These are phyloP conservation scores for Notolepis coatsorum DNA, from an alignment of 2,797 vertebrate genomes.

Conservation along the genomic window DNA sequence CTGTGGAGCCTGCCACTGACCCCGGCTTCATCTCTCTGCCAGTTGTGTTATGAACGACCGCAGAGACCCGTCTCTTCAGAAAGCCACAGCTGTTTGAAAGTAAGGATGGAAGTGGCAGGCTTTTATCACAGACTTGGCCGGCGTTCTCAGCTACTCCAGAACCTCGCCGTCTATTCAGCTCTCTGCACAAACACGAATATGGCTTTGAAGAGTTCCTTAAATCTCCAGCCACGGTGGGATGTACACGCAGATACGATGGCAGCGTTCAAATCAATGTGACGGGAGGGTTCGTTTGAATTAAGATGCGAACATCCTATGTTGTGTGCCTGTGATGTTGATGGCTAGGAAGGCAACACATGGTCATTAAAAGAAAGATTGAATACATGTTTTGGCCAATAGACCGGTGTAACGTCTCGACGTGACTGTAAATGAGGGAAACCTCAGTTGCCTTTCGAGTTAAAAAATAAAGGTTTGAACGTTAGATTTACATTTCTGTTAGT, in stretches of 20 bases:
- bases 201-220: not conserved
- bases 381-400: slow-evolving; percentile 2
- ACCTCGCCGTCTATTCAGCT: slow-evolving; percentile 1
- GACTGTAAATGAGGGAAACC: too few relatives aligned
- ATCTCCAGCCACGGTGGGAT: not conserved
- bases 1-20: slow-evolving; percentile 27
- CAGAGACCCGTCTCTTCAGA: not conserved
- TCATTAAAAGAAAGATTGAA: too few relatives aligned
- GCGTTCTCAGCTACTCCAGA: not conserved
- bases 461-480: too few relatives aligned
- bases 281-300: too few relatives aligned
- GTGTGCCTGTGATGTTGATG: too few relatives aligned
- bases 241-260: not conserved
- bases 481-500: slow-evolving; percentile 8
- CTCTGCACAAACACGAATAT: not conserved
- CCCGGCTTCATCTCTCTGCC: slow-evolving; percentile 33
- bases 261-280: not conserved
- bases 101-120: slow-evolving; percentile 4
- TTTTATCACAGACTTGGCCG: slow-evolving; percentile 14
- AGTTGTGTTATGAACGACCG: slow-evolving; percentile 23
- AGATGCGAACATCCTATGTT: too few relatives aligned
- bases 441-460: too few relatives aligned
- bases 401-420: too few relatives aligned
- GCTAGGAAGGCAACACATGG: too few relatives aligned
- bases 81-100: not conserved